Evolutionary conservation across 2,113 vertebrate species (phyloP).

Genomic region (Otus sunia): DNA sequence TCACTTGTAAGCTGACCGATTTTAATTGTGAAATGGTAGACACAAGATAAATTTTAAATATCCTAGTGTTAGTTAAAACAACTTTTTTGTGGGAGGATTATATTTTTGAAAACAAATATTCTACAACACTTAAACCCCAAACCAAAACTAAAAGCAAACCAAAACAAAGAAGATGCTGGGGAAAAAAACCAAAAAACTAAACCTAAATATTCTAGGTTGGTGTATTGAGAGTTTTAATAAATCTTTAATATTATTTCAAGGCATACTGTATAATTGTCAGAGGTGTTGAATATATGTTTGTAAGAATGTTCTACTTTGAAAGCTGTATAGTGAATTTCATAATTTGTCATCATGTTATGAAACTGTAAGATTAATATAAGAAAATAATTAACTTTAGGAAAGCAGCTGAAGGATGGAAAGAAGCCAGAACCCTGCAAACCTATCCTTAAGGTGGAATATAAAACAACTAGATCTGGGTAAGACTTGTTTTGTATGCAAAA

Average conservation of each 20-base stretch:
- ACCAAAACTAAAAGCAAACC: neutral
- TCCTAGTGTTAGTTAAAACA: neutral
- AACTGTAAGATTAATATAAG: constrained; percentile 65
- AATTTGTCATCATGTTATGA: neutral
- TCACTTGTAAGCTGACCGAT: neutral
- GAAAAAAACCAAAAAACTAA: neutral
- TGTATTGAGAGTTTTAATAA: neutral
- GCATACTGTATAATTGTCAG: neutral
- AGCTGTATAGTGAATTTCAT: neutral
- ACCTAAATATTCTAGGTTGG: neutral
- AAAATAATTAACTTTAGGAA: constrained; percentile 87
- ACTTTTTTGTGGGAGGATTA: neutral
- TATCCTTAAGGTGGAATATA: constrained; percentile 99
- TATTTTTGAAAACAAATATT: neutral
- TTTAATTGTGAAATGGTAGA: neutral
- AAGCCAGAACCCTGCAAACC: constrained; percentile 99
- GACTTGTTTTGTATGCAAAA: neutral
- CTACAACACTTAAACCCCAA: neutral
- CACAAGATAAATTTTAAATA: neutral
- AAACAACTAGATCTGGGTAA: constrained; percentile 94
- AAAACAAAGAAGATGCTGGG: too few species aligned
- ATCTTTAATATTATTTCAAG: neutral
- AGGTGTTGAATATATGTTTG: neutral
- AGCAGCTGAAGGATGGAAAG: constrained; percentile 98
- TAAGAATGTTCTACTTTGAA: neutral